Conservation (phyloP, 2,888 invertebrate genomes). For the Cylindroiulus punctatus region DNA sequence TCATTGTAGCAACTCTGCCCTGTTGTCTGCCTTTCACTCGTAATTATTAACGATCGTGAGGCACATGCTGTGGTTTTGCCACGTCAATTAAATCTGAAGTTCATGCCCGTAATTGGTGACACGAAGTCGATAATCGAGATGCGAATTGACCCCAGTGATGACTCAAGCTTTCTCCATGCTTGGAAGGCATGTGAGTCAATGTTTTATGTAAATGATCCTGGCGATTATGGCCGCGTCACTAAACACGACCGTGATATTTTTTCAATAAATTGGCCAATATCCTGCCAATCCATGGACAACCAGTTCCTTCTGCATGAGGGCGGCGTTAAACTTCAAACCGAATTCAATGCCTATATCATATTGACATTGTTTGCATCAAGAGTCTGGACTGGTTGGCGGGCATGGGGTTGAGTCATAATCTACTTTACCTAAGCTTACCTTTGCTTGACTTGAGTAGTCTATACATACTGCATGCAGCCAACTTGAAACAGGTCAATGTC, state of each 20-base stretch:
- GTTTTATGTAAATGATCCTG: neutral
- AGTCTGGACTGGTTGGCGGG: too few species aligned
- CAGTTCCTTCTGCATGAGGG: neutral
- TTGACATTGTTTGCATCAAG: too few species aligned
- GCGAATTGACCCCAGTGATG: neutral
- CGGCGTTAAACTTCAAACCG: neutral
- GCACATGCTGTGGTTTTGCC: neutral
- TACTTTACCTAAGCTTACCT: too few species aligned
- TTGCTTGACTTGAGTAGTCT: too few species aligned
- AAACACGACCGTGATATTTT: too few species aligned
- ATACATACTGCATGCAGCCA: too few species aligned
- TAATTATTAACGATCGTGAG: neutral
- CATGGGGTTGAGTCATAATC: too few species aligned
- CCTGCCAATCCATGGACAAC: neutral
- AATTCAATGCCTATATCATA: too few species aligned
- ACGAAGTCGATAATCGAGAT: neutral
- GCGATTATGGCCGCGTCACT: neutral
- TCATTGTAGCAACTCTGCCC: neutral
- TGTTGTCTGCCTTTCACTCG: neutral
- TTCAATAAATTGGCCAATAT: neutral
- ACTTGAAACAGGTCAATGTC: too few species aligned
- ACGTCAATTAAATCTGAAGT: neutral
- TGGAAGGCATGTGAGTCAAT: neutral
- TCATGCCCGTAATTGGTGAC: neutral
- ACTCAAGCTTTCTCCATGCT: neutral